These are phyloP conservation scores for Euleptes europaea DNA, from an alignment of 2,113 vertebrate species.

Conservation along the genomic window DNA sequence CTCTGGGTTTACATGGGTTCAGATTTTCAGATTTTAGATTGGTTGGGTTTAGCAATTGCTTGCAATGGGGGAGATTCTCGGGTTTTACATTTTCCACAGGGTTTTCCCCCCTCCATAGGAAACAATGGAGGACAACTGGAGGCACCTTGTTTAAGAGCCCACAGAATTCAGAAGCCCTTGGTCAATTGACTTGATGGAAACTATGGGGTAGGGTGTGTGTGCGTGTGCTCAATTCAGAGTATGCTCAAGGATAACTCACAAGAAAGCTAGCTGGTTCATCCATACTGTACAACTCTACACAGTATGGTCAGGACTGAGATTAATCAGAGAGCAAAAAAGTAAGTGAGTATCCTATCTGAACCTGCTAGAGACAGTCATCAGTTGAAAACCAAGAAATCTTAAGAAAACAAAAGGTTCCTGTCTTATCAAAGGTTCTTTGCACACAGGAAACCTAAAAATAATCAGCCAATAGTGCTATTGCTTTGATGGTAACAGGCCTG, in stretches of 20 bases:
- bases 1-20: too few relatives aligned
- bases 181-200: too few relatives aligned
- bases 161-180: too few relatives aligned
- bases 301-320: slow-evolving; percentile 13
- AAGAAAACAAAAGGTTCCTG: slow-evolving; percentile 47
- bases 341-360: slow-evolving; percentile 48
- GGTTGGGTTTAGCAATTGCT: too few relatives aligned
- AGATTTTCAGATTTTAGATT: too few relatives aligned
- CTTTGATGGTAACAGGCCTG: slow-evolving; percentile 49
- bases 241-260: neutral
- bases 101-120: too few relatives aligned
- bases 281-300: neutral
- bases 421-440: slow-evolving; percentile 57
- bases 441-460: neutral
- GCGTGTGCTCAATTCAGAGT: neutral
- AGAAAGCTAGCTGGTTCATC: neutral
- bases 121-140: too few relatives aligned
- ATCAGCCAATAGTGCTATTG: slow-evolving; percentile 35
- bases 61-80: too few relatives aligned
- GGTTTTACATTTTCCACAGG: too few relatives aligned
- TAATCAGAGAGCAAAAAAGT: slow-evolving; percentile 44
- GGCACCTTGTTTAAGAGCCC: too few relatives aligned
- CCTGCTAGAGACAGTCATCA: slow-evolving; percentile 31
- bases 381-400: slow-evolving; percentile 43
- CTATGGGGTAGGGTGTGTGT: neutral